A percentile compares a stretch with the other conserved stretches of the same genome.
Conservation (phyloP, 2,797 vertebrate species). For the Acestrorhynchus altus region DNA sequence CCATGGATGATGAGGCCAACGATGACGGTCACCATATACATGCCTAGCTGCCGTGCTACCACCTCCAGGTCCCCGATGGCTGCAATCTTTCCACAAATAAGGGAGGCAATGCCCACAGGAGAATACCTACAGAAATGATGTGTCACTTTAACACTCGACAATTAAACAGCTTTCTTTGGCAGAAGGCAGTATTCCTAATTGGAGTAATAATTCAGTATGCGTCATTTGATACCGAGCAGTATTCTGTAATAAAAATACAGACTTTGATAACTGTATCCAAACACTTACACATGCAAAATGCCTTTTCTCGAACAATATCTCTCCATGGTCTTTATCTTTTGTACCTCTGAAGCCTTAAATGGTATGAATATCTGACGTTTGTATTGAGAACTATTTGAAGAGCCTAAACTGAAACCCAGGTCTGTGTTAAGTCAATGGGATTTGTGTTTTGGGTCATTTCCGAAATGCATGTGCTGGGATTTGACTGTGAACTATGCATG, state of each 20-base stretch:
- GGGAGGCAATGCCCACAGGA: constrained; percentile 83
- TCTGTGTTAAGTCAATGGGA: constrained; percentile 1
- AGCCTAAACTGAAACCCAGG: background rate
- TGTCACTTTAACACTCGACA: background rate
- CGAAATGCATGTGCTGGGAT: background rate
- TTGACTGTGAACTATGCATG: background rate
- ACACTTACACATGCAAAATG: too few relatives aligned
- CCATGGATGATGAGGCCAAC: constrained; percentile 86
- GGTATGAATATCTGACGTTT: background rate
- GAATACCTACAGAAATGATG: constrained; percentile 79
- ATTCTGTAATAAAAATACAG: too few relatives aligned
- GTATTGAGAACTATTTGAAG: constrained; percentile 12
- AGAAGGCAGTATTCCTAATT: too few relatives aligned
- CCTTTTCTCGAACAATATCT: background rate
- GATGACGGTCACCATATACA: constrained; percentile 88
- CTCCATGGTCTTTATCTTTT: too few relatives aligned
- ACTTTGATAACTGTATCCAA: too few relatives aligned
- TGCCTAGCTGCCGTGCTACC: constrained; percentile 83
- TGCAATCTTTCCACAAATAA: constrained; percentile 86
- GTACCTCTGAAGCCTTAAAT: too few relatives aligned
- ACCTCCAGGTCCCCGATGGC: constrained; percentile 83
- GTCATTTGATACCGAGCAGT: too few relatives aligned
- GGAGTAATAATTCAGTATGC: too few relatives aligned
- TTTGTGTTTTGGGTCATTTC: background rate
- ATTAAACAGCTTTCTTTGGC: too few relatives aligned